Evolutionary conservation across 2,113 vertebrate genomes (phyloP), one percentile per base, ranked within the genome.

Genomic region (Grallaria varia): DNA sequence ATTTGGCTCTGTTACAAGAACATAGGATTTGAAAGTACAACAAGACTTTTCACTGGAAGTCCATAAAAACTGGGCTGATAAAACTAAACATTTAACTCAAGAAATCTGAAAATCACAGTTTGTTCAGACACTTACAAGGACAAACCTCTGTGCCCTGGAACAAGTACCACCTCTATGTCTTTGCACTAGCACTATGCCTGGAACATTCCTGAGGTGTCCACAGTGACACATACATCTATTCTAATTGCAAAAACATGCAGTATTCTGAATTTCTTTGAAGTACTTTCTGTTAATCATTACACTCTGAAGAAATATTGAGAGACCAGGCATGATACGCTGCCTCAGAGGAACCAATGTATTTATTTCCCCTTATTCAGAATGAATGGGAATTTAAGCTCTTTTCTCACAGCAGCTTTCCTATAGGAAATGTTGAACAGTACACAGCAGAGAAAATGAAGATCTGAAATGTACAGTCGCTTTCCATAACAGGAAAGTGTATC

Each of bases 1-100:
- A 62, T 83, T 88, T 89, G 50, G 67, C 67, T 92, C 30, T n/a
- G 40, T 74, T 87, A 74, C 59, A 93, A 67, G 81, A 96, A 69
- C 11, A 4, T 50, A 45, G 7, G 12, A 74, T n/a, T 33, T 69
- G 40, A 60, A 77, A 44, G 23, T 63, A 95, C 42, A 76, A 66
- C 75, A 81, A 67, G 60, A 50, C 71, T 76, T 89, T 75, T 89
- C 84, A 67, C 31, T 47, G 20, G 1, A 74, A 77, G 35, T 40
- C 56, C 30, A 20, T 31, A 40, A 72, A 58, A 30, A 28, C 53
- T 66, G 3, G 13, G 37, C 45, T 78, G 72, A 12, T 78, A 77
- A 85, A 85, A 67, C 17, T 8, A 47, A 82, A 47, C 58, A 27
- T 52, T 77, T 74, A 73, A 53, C 45, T 80, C 23, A 22, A 39